Evolutionary conservation across 2,113 vertebrate genomes (phyloP), one percentile per base, ranked within the genome.

Genomic region (Illadopsis cleaveri): DNA sequence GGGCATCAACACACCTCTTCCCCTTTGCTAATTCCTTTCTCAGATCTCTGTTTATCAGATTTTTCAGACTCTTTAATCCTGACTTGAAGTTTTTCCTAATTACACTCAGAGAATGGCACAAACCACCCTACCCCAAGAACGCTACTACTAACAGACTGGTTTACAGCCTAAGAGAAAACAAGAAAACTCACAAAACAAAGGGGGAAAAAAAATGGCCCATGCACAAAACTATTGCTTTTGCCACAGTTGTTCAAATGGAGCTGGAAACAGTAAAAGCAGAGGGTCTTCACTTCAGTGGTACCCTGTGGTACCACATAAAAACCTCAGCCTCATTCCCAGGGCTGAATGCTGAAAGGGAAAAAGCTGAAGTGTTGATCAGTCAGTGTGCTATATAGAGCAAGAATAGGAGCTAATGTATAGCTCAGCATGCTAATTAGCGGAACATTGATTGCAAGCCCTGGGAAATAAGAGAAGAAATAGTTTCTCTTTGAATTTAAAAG

Each of bases 401-500:
- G 57, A 80, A 20, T 5, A 76, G 33, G 23, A 95, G 19, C 35
- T 78, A 62, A 66, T 78, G 47, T 53, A n/a, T 86, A 86, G 61
- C 70, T 94, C 56, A 77, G 22, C 13, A 38, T 50, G n/a, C 70
- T 92, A 91, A 83, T 91, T 92, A 93, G 58, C 30, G 27, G 50
- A 77, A 89, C 72, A 47, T 12, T 73, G 54, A 83, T 78, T 91
- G 75, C 47, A 81, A 57, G 38, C 54, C 31, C 54, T 38, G 38
- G n/a, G 42, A 94, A 94, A 86, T 50, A 30, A 61, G 1, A 3
- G 45, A 60, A 89, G 40, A 78, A 92, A 64, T 48, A 73, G 54
- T 35, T 95, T 78, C n/a, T 83, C 80, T 86, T 86, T 54, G 60
- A 89, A 78, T 78, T 77, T 81, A 73, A 89, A 89, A 86, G 23